Evolutionary conservation across 2,797 vertebrate genomes (phyloP).

Genomic region (Scarus forsteni): DNA sequence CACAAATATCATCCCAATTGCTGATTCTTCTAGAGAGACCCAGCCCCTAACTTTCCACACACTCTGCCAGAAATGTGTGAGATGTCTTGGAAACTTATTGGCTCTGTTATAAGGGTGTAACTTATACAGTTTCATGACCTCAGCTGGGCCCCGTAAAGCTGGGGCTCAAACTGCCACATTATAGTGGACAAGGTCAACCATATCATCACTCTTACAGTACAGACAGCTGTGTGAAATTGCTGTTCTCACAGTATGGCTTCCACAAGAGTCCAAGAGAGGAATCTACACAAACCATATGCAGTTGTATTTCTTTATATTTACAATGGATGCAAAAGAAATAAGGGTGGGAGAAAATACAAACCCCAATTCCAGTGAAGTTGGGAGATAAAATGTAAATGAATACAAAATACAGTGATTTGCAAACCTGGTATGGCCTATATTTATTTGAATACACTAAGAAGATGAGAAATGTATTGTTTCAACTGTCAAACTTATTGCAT

Average conservation of each 20-base stretch:
- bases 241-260: constrained; percentile 33
- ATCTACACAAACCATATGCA: constrained; percentile 4
- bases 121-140: constrained; percentile 73
- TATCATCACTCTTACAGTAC: constrained; percentile 59
- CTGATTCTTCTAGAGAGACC: constrained; percentile 42
- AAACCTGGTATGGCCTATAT: too few species aligned
- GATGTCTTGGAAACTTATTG: constrained; percentile 59
- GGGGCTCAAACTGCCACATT: constrained; percentile 57
- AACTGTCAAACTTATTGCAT: too few species aligned
- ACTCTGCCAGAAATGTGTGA: constrained; percentile 62
- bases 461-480: too few species aligned
- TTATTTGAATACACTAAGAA: too few species aligned
- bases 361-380: too few species aligned
- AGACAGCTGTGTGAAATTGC: constrained; percentile 56
- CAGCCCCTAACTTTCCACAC: constrained; percentile 50
- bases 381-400: too few species aligned
- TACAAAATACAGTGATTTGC: too few species aligned
- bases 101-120: constrained; percentile 58
- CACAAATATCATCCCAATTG: constrained; percentile 57
- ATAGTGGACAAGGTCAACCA: constrained; percentile 60
- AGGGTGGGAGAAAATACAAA: not conserved
- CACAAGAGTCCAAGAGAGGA: constrained; percentile 33
- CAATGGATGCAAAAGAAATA: constrained; percentile 11
- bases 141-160: constrained; percentile 58
- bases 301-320: not conserved